Conservation (phyloP, 53 echinoderm and acorn worm species). For the Paracentrotus lividus region DNA sequence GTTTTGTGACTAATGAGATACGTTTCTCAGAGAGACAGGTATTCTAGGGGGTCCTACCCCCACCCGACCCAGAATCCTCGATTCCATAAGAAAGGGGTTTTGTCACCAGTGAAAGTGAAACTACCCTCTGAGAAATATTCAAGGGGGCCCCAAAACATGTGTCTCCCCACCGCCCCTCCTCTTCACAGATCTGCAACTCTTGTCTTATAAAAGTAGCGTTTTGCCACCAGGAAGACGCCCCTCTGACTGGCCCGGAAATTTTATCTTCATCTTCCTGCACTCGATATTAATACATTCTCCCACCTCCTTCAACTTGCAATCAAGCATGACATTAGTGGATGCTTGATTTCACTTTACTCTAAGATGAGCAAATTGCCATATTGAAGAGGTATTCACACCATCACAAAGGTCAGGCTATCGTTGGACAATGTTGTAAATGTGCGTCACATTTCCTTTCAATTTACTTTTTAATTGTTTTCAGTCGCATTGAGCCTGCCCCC, state of each 20-base stretch:
- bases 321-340: constrained; percentile 27
- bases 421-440: constrained; percentile 1
- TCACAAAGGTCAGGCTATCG: neutral
- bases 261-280: neutral
- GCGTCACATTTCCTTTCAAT: constrained; percentile 2
- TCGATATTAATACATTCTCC: neutral
- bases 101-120: neutral
- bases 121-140: no score
- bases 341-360: neutral
- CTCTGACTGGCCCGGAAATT: neutral
- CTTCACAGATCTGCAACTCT: no score
- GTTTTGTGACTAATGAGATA: no score
- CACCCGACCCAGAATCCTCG: no score
- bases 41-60: no score
- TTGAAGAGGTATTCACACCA: neutral
- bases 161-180: no score
- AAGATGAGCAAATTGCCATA: neutral
- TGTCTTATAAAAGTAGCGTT: no score
- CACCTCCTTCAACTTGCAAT: neutral
- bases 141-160: no score
- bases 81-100: no score
- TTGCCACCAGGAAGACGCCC: neutral
- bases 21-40: no score
- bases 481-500: neutral
- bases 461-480: neutral